Evolutionary conservation across 2,888 invertebrate species (phyloP), one percentile per base, ranked within the genome.

Genomic region (Brachylomia viminalis): DNA sequence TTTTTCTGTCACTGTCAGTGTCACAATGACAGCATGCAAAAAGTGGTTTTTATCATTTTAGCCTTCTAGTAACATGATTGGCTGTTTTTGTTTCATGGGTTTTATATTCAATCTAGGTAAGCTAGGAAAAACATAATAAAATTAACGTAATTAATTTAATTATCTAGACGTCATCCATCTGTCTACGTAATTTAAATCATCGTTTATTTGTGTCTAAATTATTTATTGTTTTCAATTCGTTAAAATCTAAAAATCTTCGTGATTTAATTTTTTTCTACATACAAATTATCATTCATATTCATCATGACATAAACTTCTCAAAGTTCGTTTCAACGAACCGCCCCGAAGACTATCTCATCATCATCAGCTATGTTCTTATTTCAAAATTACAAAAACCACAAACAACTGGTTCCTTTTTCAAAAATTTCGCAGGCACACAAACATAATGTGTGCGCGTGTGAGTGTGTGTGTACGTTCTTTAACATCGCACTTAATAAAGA

Each of bases 381-480:
- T 56, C 23, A 65, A 83, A 72, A 74, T 69, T 70, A 65, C 54
- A 59, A 83, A 72, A 82, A 74, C 91, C 90, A 89, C 80, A 72
- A 62, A 87, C 23, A 87, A 85, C 83, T 91, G 92, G 91, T 79
- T 77, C 33, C 45, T 72, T 54, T 54, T 56, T 67, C 64, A 64
- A 71, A 74, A 76, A 86, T 95, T 95, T 95, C 95, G 94, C 95
- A 94, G 95, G 89, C 95, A 88, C 85, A 85, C 87, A 86, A 84
- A 87, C 59, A 84, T 83, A 80, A 92, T 92, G 95, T 94, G 94
- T 94, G 95, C 91, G 94, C 90, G 94, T 93, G 95, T 93, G 95
- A 91, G 93, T 92, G 95, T 95, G 95, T 95, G 94, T 95, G 94
- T 93, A 92, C 92, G 94, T 95, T 93, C 93, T 92, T 93, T 94